These are phyloP conservation scores for Himalopsyche japonica DNA, from an alignment of 2,888 invertebrate species.

Conservation along the genomic window DNA sequence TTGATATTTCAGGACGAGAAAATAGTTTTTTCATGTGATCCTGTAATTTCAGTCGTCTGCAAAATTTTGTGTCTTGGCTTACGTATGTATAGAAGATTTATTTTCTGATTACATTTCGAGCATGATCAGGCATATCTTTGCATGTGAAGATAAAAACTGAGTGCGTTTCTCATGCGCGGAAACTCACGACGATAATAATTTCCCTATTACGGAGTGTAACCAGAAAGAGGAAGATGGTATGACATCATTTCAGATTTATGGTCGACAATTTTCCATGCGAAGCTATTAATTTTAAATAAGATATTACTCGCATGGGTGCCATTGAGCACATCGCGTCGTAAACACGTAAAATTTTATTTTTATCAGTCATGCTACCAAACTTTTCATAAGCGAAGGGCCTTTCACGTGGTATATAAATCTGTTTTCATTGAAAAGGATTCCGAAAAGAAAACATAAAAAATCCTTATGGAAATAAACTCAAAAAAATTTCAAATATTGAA, in stretches of 20 bases:
- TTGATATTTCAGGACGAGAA: too few relatives aligned
- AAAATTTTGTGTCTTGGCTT: too few relatives aligned
- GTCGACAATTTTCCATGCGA: not conserved
- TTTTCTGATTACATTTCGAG: too few relatives aligned
- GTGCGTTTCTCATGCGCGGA: not conserved
- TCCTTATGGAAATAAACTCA: too few relatives aligned
- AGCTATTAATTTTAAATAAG: not conserved
- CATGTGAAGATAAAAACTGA: not conserved
- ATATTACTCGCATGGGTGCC: not conserved
- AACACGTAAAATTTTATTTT: not conserved
- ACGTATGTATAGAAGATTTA: too few relatives aligned
- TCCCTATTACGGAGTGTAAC: not conserved
- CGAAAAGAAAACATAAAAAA: too few relatives aligned
- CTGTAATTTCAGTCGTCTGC: too few relatives aligned
- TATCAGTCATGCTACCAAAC: not conserved
- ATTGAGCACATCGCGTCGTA: not conserved
- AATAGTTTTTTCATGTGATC: too few relatives aligned
- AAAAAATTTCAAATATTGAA: too few relatives aligned
- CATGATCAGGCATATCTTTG: not conserved
- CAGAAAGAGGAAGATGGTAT: not conserved
- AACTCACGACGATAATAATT: not conserved
- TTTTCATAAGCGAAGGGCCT: not conserved
- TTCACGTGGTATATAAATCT: not conserved
- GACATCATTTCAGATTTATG: not conserved
- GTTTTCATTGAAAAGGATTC: not conserved